A percentile compares a stretch with the other conserved stretches of the same genome.
These are phyloP conservation scores for Camponotus vicinus DNA, from an alignment of 1,140 invertebrate genomes.

Conservation along the genomic window DNA sequence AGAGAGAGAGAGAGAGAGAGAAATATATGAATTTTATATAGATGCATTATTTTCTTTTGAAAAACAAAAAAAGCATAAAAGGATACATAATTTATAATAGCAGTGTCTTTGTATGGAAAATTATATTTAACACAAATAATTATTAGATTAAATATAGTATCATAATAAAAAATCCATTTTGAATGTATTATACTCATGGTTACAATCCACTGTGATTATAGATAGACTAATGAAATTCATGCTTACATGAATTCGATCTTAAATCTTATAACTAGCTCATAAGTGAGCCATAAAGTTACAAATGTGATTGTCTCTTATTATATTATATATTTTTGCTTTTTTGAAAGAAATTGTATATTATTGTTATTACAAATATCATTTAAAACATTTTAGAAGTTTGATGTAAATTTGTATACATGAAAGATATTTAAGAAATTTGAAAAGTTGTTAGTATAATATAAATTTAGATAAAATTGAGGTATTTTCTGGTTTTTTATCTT, in stretches of 20 bases:
- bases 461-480: conserved; percentile 15
- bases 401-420: conserved; percentile 22
- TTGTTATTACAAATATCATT: neutral
- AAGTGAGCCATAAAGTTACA: neutral
- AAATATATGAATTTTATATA: neutral
- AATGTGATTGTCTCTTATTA: conserved; percentile 14
- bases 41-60: neutral
- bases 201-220: conserved; percentile 38
- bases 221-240: conserved; percentile 31
- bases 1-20: no score
- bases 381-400: neutral
- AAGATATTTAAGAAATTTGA: conserved; percentile 7
- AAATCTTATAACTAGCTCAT: neutral
- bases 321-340: conserved; percentile 27
- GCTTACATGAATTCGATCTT: conserved; percentile 1
- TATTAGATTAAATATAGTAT: conserved; percentile 22
- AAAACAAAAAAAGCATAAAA: conserved; percentile 10
- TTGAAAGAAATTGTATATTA: neutral
- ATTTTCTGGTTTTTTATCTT: conserved; percentile 16
- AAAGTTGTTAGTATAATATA: conserved; percentile 42
- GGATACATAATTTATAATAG: conserved; percentile 22
- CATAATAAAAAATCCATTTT: neutral
- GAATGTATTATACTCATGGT: conserved; percentile 22
- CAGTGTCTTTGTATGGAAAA: conserved; percentile 15
- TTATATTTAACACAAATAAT: conserved; percentile 3